A percentile compares a stretch with the other conserved stretches of the same genome.
Evolutionary conservation across 2,888 invertebrate species (phyloP).

Genomic region (Eristalinus sepulchralis): DNA sequence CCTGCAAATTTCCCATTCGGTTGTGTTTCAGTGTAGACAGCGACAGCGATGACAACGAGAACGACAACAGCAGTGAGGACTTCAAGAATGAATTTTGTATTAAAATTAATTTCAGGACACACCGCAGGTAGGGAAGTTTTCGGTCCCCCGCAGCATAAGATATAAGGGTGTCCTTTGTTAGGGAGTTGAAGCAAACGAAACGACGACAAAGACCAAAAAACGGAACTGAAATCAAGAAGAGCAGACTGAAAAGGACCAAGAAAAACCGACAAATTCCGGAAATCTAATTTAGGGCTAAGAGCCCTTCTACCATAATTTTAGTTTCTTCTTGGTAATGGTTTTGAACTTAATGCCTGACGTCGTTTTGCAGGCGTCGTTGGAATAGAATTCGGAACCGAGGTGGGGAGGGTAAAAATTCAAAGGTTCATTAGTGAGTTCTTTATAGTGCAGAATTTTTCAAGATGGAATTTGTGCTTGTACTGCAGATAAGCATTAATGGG

Average conservation of each 20-base stretch:
- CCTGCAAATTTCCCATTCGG: slow-evolving; percentile 1
- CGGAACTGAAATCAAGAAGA: slow-evolving; percentile 25
- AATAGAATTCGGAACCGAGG: background rate
- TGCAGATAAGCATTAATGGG: slow-evolving; percentile 27
- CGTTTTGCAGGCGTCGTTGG: background rate
- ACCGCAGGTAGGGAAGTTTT: slow-evolving; percentile 46
- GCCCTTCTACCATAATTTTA: slow-evolving; percentile 72
- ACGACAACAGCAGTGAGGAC: slow-evolving; percentile 16
- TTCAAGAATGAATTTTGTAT: slow-evolving; percentile 48
- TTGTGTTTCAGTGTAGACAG: slow-evolving; percentile 18
- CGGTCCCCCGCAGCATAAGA: background rate
- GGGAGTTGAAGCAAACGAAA: slow-evolving; percentile 42
- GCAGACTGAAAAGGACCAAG: background rate
- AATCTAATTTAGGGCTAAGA: slow-evolving; percentile 73
- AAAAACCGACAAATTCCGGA: slow-evolving; percentile 65
- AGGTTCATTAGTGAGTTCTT: slow-evolving; percentile 53
- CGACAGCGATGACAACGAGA: background rate
- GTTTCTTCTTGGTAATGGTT: slow-evolving; percentile 67
- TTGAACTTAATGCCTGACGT: slow-evolving; percentile 52
- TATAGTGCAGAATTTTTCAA: slow-evolving; percentile 37
- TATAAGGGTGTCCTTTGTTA: slow-evolving; percentile 33
- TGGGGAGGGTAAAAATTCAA: background rate
- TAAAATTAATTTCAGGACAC: slow-evolving; percentile 62
- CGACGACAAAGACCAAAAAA: slow-evolving; percentile 29
- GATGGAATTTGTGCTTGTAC: background rate